Conservation (phyloP, 1,140 invertebrate genomes). For the Achroia grisella region DNA sequence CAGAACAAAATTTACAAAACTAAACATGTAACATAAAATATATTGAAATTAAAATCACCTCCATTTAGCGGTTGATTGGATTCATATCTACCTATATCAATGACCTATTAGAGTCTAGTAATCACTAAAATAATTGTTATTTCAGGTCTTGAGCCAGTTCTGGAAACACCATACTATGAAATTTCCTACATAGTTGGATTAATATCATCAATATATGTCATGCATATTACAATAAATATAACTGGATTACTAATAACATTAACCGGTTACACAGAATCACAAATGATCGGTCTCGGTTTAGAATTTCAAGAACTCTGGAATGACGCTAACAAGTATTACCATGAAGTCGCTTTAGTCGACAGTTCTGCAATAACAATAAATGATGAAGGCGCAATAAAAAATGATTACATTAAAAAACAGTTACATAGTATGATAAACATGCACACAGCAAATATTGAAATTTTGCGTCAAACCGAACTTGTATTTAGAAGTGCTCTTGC, state of each 20-base stretch:
- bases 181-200: slow-evolving; percentile 11
- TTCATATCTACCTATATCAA: no score
- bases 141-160: slow-evolving; percentile 19
- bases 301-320: slow-evolving; percentile 33
- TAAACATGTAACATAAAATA: no score
- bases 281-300: slow-evolving; percentile 24
- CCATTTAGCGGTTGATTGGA: no score
- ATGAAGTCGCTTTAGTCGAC: not conserved
- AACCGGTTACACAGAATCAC: slow-evolving; percentile 33
- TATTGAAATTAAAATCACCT: no score
- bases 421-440: slow-evolving; percentile 21
- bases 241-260: slow-evolving; percentile 22
- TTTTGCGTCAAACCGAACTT: slow-evolving; percentile 16
- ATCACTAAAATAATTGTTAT: not conserved
- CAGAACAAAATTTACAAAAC: no score
- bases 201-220: slow-evolving; percentile 9
- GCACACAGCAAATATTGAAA: slow-evolving; percentile 23
- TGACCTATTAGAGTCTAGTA: no score
- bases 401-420: slow-evolving; percentile 21
- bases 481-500: slow-evolving; percentile 20
- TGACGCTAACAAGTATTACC: slow-evolving; percentile 19
- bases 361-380: not conserved
- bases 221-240: slow-evolving; percentile 10
- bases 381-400: slow-evolving; percentile 14
- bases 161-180: slow-evolving; percentile 23